These are phyloP conservation scores for Eumacrocentrus americanus DNA, from an alignment of 2,888 invertebrate species.

Conservation along the genomic window DNA sequence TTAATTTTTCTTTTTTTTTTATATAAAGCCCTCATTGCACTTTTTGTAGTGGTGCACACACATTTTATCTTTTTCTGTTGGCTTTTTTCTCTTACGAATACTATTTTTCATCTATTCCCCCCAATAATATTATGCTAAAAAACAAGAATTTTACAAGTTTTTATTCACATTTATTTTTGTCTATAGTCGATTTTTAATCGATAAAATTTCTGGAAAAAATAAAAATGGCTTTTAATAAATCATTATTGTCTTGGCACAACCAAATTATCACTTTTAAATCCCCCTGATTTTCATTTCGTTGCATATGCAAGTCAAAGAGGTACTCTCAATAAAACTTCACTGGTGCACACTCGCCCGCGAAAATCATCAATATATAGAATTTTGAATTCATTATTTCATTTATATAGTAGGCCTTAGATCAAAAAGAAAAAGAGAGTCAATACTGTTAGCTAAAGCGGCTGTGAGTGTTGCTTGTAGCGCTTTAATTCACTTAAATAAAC, in stretches of 20 bases:
- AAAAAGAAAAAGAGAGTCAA: slow-evolving; percentile 32
- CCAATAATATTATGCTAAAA: slow-evolving; percentile 30
- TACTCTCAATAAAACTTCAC: no score
- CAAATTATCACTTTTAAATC: slow-evolving; percentile 38
- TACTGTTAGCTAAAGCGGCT: slow-evolving; percentile 43
- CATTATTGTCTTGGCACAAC: slow-evolving; percentile 33
- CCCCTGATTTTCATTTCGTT: slow-evolving; percentile 15
- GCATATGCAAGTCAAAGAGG: neutral
- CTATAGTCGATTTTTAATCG: slow-evolving; percentile 20
- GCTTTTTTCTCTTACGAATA: slow-evolving; percentile 6
- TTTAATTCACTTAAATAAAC: no score
- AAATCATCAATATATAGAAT: no score
- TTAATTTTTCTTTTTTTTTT: slow-evolving; percentile 14
- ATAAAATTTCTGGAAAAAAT: slow-evolving; percentile 19
- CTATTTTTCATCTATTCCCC: slow-evolving; percentile 28
- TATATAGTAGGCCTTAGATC: slow-evolving; percentile 26
- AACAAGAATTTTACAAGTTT: slow-evolving; percentile 35
- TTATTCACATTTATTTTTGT: slow-evolving; percentile 34
- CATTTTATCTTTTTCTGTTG: slow-evolving; percentile 2
- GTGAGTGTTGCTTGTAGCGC: slow-evolving; percentile 27
- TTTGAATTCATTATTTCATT: slow-evolving; percentile 5
- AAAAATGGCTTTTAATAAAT: slow-evolving; percentile 21
- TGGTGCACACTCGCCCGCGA: no score
- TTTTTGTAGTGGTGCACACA: no score
- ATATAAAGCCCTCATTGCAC: neutral